Evolutionary conservation across 2,113 vertebrate genomes (phyloP), one percentile per base, ranked within the genome.

Genomic region (Coracopsis vasa): DNA sequence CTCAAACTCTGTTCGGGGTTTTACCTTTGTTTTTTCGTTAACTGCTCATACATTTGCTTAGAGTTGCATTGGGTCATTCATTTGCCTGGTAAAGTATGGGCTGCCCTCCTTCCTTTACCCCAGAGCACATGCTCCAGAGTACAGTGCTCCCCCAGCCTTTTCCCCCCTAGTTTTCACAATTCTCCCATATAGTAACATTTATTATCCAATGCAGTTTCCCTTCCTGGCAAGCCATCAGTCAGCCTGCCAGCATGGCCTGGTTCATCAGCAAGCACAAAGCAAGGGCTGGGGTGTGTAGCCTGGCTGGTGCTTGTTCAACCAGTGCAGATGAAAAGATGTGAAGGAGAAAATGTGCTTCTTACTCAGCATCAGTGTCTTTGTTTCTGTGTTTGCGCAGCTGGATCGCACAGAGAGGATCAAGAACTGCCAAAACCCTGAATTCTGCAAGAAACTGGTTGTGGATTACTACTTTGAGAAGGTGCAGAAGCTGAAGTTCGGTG

Each of bases 391-490:
- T 80, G 9, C 24, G 3, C 96, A 99, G 99, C 74, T 99, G 54
- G 98, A 97, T 86, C 98, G 98, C 41, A 99, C 98, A 0, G 99
- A 99, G 94, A 97, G 65, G 64, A 50, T 99, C 72, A 98, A 97
- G 62, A 99, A 99, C 97, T 98, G 97, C 71, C 98, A 98, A 50
- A 98, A 96, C 61, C 99, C 99, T 0, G 97, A 98, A 47, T 99
- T 99, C 97, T 99, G 98, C 41, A 98, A 98, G 95, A 98, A 98
- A 21, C 96, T 99, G 16, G 90, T 97, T 19, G 67, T 99, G 54
- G 98, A 99, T 66, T 99, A 99, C 94, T 97, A 98, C 95, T 99
- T 99, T 80, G 99, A 99, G 96, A 98, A 98, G 16, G 99, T 99
- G 14, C 99, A 99, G 97, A 99, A 98, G 54, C 96, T 99, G 62